These are phyloP conservation scores for Tenthredo livida DNA, from an alignment of 2,888 invertebrate genomes.

Conservation along the genomic window DNA sequence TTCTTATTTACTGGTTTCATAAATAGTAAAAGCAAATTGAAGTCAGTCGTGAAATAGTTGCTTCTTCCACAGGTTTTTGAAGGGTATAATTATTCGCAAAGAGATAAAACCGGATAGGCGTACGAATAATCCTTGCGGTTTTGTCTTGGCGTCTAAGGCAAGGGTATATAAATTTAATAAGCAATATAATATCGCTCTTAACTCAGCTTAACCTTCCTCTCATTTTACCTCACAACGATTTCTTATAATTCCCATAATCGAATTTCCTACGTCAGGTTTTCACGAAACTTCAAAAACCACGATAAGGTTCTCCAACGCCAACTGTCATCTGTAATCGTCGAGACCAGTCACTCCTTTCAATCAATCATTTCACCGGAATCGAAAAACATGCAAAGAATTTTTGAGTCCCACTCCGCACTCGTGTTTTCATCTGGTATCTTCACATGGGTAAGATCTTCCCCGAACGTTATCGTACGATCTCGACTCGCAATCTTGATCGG, in stretches of 20 bases:
- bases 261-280: not conserved
- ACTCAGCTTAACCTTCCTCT: not conserved
- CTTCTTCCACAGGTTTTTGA: not conserved
- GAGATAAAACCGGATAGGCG: slow-evolving; percentile 20
- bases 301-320: not conserved
- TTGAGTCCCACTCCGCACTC: not conserved
- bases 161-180: slow-evolving; percentile 36
- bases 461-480: slow-evolving; percentile 37
- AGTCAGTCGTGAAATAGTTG: slow-evolving; percentile 7
- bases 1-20: slow-evolving; percentile 6
- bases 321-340: not conserved
- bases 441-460: slow-evolving; percentile 5
- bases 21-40: slow-evolving; percentile 20
- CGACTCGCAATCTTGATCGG: slow-evolving; percentile 38
- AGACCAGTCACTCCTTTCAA: not conserved
- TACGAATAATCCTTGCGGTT: slow-evolving; percentile 3
- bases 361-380: not conserved
- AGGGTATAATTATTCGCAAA: slow-evolving; percentile 37
- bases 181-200: slow-evolving; percentile 32
- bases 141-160: slow-evolving; percentile 8
- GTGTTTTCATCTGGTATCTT: not conserved
- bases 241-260: not conserved
- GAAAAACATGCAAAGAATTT: not conserved
- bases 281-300: not conserved
- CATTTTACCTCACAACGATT: not conserved